Evolutionary conservation across 2,113 vertebrate genomes (phyloP).

Genomic region (Labrus mixtus): DNA sequence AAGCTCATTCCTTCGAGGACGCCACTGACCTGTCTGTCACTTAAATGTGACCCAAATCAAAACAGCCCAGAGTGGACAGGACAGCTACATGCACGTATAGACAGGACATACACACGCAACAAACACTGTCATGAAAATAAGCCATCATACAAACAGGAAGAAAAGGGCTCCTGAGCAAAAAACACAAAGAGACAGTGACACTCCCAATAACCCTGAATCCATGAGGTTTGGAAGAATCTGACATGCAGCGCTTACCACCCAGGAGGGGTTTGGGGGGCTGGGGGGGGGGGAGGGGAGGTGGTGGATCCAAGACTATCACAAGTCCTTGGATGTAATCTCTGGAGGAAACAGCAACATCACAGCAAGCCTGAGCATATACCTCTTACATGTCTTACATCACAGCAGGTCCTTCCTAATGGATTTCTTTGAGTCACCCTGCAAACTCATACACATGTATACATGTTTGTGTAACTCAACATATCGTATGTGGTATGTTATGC

Average conservation of each 20-base stretch:
- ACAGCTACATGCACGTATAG: conserved; percentile 24
- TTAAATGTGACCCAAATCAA: conserved; percentile 59
- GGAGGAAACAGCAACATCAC: conserved; percentile 32
- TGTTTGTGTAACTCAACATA: neutral
- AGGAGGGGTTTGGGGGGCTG: neutral
- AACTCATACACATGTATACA: neutral
- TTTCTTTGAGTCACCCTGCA: neutral
- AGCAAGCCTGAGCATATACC: neutral
- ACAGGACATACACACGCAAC: conserved; percentile 17
- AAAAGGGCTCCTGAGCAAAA: conserved; percentile 21
- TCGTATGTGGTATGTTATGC: neutral
- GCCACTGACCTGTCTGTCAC: conserved; percentile 66
- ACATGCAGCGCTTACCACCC: conserved; percentile 50
- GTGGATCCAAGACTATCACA: conserved; percentile 41
- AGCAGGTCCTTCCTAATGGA: conserved; percentile 18
- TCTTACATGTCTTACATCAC: conserved; percentile 37
- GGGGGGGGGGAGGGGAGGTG: neutral
- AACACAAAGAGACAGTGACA: conserved; percentile 71
- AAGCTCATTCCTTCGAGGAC: conserved; percentile 53
- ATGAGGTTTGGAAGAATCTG: conserved; percentile 37
- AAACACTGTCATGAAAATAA: conserved; percentile 28
- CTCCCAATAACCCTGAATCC: conserved; percentile 65
- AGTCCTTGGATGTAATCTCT: conserved; percentile 46
- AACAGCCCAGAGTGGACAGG: conserved; percentile 53
- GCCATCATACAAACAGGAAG: conserved; percentile 11